These are phyloP conservation scores for Clupea harengus DNA, from an alignment of 2,113 vertebrate species.

Conservation along the genomic window DNA sequence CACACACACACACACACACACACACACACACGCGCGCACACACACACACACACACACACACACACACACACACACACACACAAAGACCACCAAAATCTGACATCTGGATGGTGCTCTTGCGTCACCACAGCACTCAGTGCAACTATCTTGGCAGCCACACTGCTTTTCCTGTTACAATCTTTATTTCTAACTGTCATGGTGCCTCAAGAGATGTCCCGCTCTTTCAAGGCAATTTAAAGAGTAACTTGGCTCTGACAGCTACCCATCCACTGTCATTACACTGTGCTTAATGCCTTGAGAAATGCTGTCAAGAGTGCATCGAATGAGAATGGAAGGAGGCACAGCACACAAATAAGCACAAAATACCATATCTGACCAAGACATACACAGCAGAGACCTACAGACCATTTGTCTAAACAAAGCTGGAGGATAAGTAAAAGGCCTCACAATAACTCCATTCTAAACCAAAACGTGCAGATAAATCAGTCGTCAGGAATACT, in stretches of 20 bases:
- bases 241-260: background rate
- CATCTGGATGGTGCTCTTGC: background rate
- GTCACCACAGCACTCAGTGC: background rate
- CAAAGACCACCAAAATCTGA: background rate
- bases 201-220: conserved; percentile 8
- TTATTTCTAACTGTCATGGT: conserved; percentile 14
- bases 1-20: too few species aligned
- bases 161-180: background rate
- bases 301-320: background rate
- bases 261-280: background rate
- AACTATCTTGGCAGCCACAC: background rate
- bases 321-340: background rate
- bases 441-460: background rate
- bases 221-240: background rate
- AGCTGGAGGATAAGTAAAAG: background rate
- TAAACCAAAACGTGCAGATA: background rate
- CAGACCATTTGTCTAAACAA: background rate
- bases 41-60: background rate
- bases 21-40: too few species aligned
- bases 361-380: background rate
- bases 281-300: background rate
- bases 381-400: background rate
- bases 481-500: background rate
- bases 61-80: background rate
- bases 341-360: background rate